Evolutionary conservation across 2,888 invertebrate species (phyloP).

Genomic region (Pristionchus fissidentatus): DNA sequence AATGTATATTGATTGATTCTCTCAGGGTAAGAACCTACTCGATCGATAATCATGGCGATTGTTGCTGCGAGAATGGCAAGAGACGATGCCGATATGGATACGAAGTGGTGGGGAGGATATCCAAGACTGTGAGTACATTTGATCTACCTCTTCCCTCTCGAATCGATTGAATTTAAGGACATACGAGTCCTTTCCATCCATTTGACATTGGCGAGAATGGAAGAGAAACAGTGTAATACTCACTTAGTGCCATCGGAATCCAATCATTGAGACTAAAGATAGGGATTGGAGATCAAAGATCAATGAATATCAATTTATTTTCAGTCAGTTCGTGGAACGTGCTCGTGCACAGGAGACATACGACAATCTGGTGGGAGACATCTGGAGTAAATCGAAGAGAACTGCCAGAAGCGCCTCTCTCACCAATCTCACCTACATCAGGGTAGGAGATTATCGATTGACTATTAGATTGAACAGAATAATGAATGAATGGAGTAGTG

Average conservation of each 20-base stretch:
- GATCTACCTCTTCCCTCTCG: constrained; percentile 4
- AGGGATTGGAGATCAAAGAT: not conserved
- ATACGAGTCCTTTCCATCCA: not conserved
- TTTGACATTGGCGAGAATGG: constrained; percentile 10
- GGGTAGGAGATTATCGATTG: constrained; percentile 50
- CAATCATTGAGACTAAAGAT: not conserved
- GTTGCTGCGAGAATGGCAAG: constrained; percentile 41
- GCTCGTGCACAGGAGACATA: constrained; percentile 71
- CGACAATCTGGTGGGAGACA: constrained; percentile 66
- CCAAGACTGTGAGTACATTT: constrained; percentile 58
- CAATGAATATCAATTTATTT: constrained; percentile 12
- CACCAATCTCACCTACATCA: constrained; percentile 74
- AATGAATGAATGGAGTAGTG: constrained; percentile 54
- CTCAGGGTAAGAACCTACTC: constrained; percentile 15
- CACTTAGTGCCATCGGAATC: not conserved
- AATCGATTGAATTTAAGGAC: no score
- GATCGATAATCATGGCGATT: constrained; percentile 19
- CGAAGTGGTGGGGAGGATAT: constrained; percentile 72
- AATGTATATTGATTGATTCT: not conserved
- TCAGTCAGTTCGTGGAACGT: constrained; percentile 71
- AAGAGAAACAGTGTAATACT: constrained; percentile 34
- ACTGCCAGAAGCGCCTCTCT: constrained; percentile 72
- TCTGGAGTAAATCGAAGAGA: constrained; percentile 72
- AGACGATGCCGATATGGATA: constrained; percentile 72
- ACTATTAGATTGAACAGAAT: constrained; percentile 49